Conservation (phyloP, 1,140 invertebrate genomes). For the Lordiphosa collinella region DNA sequence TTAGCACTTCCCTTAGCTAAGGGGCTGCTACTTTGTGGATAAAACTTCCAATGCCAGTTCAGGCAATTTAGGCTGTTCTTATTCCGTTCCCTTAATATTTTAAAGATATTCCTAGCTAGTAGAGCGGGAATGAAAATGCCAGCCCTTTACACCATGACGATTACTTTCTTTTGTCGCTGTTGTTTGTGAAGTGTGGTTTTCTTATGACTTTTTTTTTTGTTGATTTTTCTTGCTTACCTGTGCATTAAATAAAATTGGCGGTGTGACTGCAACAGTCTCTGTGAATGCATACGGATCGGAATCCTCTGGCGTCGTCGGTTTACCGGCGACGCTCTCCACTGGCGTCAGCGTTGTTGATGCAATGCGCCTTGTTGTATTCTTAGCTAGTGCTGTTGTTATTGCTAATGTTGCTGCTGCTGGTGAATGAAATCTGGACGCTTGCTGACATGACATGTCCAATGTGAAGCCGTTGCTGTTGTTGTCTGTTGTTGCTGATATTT, state of each 20-base stretch:
- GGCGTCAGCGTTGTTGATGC: constrained; percentile 43
- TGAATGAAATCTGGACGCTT: constrained; percentile 72
- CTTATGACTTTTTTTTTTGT: neutral
- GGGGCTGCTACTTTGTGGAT: no score
- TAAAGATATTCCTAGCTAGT: no score
- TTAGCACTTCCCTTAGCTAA: no score
- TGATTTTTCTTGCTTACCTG: constrained; percentile 50
- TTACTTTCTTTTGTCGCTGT: no score
- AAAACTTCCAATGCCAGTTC: no score
- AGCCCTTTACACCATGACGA: no score
- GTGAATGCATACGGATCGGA: constrained; percentile 79
- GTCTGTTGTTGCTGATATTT: constrained; percentile 14
- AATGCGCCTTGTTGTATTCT: constrained; percentile 43
- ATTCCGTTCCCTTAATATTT: no score
- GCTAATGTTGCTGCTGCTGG: constrained; percentile 36
- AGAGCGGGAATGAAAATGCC: no score
- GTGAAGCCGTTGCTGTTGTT: constrained; percentile 60
- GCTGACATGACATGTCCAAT: constrained; percentile 80
- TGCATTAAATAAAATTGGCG: constrained; percentile 78
- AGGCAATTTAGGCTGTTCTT: no score
- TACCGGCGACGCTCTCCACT: constrained; percentile 50
- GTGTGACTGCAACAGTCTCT: constrained; percentile 74
- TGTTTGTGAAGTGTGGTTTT: no score
- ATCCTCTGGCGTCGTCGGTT: constrained; percentile 71
- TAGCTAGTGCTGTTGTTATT: constrained; percentile 36